These are phyloP conservation scores for Sapayoa aenigma DNA, from an alignment of 2,113 vertebrate genomes.

Conservation along the genomic window DNA sequence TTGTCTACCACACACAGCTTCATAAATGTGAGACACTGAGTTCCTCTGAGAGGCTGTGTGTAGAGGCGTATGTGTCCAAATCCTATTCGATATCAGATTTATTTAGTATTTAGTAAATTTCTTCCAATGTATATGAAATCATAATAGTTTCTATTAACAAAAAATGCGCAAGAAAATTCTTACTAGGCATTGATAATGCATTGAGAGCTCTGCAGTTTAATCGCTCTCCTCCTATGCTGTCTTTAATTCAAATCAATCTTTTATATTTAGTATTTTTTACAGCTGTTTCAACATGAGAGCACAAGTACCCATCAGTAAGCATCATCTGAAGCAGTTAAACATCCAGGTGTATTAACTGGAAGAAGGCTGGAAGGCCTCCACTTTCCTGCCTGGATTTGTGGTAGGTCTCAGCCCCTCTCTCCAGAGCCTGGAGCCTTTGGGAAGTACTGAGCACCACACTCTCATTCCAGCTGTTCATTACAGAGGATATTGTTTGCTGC, in stretches of 20 bases:
- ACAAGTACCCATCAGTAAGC: not conserved
- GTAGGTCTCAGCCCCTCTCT: not conserved
- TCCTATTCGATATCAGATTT: not conserved
- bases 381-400: not conserved
- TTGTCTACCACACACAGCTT: not conserved
- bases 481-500: not conserved
- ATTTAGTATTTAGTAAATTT: not conserved
- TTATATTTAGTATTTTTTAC: not conserved
- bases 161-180: not conserved
- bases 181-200: not conserved
- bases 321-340: not conserved
- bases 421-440: not conserved
- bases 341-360: not conserved
- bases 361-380: not conserved
- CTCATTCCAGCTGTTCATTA: not conserved
- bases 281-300: not conserved
- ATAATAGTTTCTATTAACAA: not conserved
- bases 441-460: not conserved
- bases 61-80: not conserved
- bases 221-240: not conserved
- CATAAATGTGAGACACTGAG: not conserved
- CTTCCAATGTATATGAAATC: not conserved
- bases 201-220: not conserved
- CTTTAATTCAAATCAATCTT: not conserved
- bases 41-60: conserved; percentile 1